Percentiles rank a stretch among this genome's conserved stretches.
phyloP scores from a whole-genome alignment of 1,140 invertebrate genomes.

The Lerema accius region DNA sequence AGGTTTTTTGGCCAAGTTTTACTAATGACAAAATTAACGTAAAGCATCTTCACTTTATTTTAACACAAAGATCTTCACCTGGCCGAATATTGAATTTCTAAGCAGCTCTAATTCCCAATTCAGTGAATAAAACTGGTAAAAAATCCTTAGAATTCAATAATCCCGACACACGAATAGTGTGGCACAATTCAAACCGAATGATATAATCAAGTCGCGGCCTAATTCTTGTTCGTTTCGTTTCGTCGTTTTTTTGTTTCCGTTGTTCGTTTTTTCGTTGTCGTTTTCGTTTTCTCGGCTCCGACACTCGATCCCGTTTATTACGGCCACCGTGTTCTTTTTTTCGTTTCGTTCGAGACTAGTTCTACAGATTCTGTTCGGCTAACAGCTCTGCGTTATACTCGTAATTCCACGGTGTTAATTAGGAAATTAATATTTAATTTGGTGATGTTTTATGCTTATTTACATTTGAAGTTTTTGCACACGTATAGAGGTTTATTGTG shows the following conservation, averaged over 20 bases:
- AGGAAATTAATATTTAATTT: background rate
- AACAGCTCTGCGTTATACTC: background rate
- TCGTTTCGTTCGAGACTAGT: constrained; percentile 37
- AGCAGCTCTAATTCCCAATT: constrained; percentile 11
- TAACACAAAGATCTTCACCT: too few species aligned
- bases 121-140: background rate
- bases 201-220: constrained; percentile 45
- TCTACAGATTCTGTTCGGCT: constrained; percentile 1
- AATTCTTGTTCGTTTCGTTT: constrained; percentile 44
- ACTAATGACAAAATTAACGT: too few species aligned
- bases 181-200: constrained; percentile 34
- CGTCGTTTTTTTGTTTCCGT: constrained; percentile 16
- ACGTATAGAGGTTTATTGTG: too few species aligned
- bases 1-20: too few species aligned
- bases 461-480: background rate
- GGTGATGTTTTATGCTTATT: background rate
- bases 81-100: background rate
- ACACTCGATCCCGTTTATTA: constrained; percentile 61
- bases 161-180: constrained; percentile 22
- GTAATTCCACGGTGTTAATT: background rate
- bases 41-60: too few species aligned
- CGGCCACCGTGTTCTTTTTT: constrained; percentile 48
- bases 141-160: constrained; percentile 15
- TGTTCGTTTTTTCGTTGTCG: constrained; percentile 22
- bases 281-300: constrained; percentile 33